Base-by-base conservation (phyloP, 2,888 invertebrate species). In the Lasioglossum pauxillum region DNA sequence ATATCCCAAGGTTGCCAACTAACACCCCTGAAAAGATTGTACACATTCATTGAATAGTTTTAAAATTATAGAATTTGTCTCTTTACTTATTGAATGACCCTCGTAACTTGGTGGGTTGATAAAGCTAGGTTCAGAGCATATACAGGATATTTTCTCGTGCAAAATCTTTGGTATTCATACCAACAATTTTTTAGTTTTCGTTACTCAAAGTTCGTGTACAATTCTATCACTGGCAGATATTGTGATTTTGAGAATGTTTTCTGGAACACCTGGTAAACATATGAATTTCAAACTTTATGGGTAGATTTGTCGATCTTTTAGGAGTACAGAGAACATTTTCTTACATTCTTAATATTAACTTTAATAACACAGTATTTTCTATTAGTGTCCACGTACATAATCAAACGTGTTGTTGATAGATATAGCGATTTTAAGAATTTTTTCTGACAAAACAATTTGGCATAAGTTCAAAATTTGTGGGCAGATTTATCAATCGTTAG, bases 381-480 rank as follows among this genome's bases (percentile, higher is more conserved):
- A 41, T 41, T 1, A 41, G 10, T 41, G 10, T 10, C 10, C 10
- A 41, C 41, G 41, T 41, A 41, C 41, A 10, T 41, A 8, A 41
- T 41, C 41, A 10, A 41, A 41, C 41, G 41, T 12, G 41, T 41
- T 2, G 41, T 41, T 41, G 41, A 41, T 12, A 12, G 12, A 41
- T 41, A 12, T 12, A 41, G 12, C 41, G 53, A n/a, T 12, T 10
- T 57, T n/a, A n/a, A 10, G 10, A 57, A 57, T 57, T 57, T 57
- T n/a, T n/a, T 10, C 0, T 10, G n/a, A 3, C 12, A 1, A n/a
- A 57, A 57, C 10, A 2, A 0, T 2, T n/a, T 2, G n/a, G 10
- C 2, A 57, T 2, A 57, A 57, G n/a, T n/a, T n/a, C 10, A 57
- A 57, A 57, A 19, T 53, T 8, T 8, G 19, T 14, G 5, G 5